Evolutionary conservation across 2,888 invertebrate species (phyloP), one percentile per base, ranked within the genome.

Genomic region (Lasioglossum figueresi): DNA sequence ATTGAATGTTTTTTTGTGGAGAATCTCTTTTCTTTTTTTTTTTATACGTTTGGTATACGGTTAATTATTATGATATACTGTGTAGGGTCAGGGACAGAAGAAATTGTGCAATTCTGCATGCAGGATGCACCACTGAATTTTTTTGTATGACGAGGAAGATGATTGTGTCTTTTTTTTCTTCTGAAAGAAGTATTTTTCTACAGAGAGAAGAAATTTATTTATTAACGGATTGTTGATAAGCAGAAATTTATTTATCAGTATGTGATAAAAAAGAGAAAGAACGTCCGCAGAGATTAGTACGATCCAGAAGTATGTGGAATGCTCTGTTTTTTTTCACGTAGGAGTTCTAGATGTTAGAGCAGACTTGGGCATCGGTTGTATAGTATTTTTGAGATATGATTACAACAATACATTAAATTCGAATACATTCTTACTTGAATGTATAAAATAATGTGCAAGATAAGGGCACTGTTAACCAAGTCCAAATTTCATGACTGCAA

Each of bases 1-100:
- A 48, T 63, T 66, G 23, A 52, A 80, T 31, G 14, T 70, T 83
- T 78, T 48, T 75, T 70, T 71, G 59, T 75, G 82, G 77, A 84
- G 78, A 75, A 83, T 23, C 37, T 37, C 3, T 68, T 37, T 19
- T 43, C 31, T 63, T 56, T 34, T 63, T 63, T n/a, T 31, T 63
- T 63, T 63, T 63, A 63, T 34, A 63, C 63, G 16, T 63, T 63
- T 31, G 63, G 63, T 31, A n/a, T 56, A 63, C 31, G 19, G 31
- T 31, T 34, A 19, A 63, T 63, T 16, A 34, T 63, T 31, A 63
- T 34, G 3, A n/a, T n/a, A 52, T 12, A 56, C n/a, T 56, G n/a
- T 52, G 10, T 56, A 56, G 56, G 56, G 8, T 63, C 31, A 63
- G 63, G 34, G 63, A 8, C 31, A 63, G 19, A 48, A 45, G 14